phyloP scores from a whole-genome alignment of 2,113 vertebrate species.

The Nothocercus julius region DNA sequence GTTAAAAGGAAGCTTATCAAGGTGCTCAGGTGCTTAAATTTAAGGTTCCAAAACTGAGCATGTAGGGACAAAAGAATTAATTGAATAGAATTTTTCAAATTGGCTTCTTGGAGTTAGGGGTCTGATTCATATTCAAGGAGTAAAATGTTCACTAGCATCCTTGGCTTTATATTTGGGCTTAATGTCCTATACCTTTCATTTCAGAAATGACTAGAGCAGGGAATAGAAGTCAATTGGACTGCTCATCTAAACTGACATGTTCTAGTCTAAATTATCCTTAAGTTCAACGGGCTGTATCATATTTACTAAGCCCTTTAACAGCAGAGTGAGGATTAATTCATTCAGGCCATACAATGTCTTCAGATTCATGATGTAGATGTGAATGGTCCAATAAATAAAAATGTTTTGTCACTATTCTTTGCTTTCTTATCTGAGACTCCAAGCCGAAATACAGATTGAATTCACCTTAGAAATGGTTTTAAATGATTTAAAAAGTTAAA shows the following conservation, averaged over 20 bases:
- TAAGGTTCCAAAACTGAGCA: not conserved
- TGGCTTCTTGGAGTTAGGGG: not conserved
- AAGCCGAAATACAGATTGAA: not conserved
- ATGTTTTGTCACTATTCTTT: not conserved
- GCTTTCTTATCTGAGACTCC: not conserved
- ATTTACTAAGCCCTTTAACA: not conserved
- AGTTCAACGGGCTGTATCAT: not conserved
- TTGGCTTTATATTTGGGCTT: not conserved
- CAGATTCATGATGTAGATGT: not conserved
- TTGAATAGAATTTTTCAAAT: not conserved
- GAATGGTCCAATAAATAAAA: not conserved
- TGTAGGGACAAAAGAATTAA: not conserved
- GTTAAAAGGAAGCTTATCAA: not conserved
- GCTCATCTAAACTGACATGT: not conserved
- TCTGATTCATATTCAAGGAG: not conserved
- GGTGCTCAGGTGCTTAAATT: not conserved
- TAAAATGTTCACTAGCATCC: not conserved
- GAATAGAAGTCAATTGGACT: not conserved
- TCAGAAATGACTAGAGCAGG: not conserved
- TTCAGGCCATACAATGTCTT: not conserved
- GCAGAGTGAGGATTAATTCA: not conserved
- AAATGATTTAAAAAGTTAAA: not conserved
- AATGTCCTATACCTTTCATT: not conserved
- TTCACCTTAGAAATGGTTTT: not conserved
- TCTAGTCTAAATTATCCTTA: not conserved